These are phyloP conservation scores for Rhingia rostrata DNA, from an alignment of 2,888 invertebrate genomes.

Conservation along the genomic window DNA sequence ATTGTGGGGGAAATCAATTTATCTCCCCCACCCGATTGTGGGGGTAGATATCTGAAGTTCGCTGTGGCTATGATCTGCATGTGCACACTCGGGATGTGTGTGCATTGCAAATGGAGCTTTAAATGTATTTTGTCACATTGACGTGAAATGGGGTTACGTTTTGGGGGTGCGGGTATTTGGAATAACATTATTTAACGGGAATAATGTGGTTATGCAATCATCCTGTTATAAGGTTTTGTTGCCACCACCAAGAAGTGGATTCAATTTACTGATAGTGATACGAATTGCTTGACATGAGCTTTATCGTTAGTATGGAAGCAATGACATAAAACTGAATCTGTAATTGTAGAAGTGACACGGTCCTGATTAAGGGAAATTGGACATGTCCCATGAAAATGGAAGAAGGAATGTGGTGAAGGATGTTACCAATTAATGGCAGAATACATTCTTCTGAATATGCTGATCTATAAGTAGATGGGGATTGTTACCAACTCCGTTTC, in stretches of 20 bases:
- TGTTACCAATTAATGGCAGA: too few relatives aligned
- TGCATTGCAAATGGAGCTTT: slow-evolving; percentile 28
- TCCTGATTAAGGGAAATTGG: too few relatives aligned
- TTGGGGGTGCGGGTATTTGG: neutral
- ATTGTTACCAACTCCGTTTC: too few relatives aligned
- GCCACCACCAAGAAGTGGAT: slow-evolving; percentile 8
- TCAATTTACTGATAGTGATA: slow-evolving; percentile 16
- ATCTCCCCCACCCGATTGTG: slow-evolving; percentile 1
- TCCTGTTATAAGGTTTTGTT: neutral
- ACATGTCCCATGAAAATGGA: too few relatives aligned
- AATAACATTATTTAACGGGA: slow-evolving; percentile 12
- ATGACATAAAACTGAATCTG: too few relatives aligned
- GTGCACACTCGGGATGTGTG: neutral
- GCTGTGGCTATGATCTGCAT: neutral
- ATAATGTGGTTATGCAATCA: slow-evolving; percentile 26
- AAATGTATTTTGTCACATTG: slow-evolving; percentile 22
- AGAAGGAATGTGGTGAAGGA: too few relatives aligned
- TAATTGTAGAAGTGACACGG: too few relatives aligned
- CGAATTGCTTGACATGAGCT: neutral
- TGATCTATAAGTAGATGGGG: too few relatives aligned
- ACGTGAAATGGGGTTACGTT: slow-evolving; percentile 14
- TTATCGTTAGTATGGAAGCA: neutral
- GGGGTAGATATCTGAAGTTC: neutral
- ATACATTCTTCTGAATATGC: too few relatives aligned
- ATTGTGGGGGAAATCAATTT: slow-evolving; percentile 38